Evolutionary conservation across 2,113 vertebrate genomes (phyloP).

Genomic region (Gracilinanus agilis): DNA sequence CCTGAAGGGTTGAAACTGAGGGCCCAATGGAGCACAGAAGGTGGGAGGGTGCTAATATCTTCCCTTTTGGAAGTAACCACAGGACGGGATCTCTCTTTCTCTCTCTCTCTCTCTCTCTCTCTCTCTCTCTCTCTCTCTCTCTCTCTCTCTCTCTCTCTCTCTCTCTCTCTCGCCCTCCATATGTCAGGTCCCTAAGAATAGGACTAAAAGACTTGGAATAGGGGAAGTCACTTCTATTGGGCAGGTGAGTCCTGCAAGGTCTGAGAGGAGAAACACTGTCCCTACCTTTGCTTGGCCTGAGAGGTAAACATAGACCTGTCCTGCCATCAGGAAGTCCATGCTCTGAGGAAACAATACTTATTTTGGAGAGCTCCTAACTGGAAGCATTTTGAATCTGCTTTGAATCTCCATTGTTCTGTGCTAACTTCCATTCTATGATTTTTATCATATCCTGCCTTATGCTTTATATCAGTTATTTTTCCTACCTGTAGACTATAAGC

Average conservation of each 20-base stretch:
- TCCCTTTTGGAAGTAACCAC: background rate
- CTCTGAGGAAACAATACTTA: background rate
- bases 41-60: background rate
- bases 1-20: background rate
- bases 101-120: background rate
- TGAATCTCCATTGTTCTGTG: background rate
- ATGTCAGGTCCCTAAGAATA: background rate
- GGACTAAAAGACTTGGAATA: background rate
- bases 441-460: background rate
- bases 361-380: background rate
- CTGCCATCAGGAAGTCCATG: background rate
- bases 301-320: background rate
- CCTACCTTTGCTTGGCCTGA: background rate
- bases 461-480: background rate
- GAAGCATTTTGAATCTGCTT: background rate
- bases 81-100: background rate
- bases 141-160: background rate
- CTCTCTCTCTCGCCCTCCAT: background rate
- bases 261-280: background rate
- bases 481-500: background rate
- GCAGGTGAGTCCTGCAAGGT: background rate
- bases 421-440: background rate
- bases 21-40: background rate
- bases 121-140: background rate
- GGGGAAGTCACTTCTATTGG: background rate